Percentiles rank a stretch among this genome's conserved stretches.
These are phyloP conservation scores for Archips crataeganus DNA, from an alignment of 2,888 invertebrate species.

Conservation along the genomic window DNA sequence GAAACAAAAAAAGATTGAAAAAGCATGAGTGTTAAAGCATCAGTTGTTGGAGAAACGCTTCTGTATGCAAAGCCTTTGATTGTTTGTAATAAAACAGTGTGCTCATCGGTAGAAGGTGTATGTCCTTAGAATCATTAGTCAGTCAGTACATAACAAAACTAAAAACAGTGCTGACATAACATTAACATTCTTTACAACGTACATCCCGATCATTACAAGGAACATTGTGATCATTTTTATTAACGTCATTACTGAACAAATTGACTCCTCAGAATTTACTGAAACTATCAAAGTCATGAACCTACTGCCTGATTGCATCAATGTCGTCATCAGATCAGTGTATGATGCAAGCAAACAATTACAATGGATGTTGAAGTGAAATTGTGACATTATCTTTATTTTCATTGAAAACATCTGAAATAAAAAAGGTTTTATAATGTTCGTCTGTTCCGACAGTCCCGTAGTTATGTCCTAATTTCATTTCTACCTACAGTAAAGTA, in stretches of 20 bases:
- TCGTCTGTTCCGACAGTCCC: neutral
- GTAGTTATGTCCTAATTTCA: conserved; percentile 30
- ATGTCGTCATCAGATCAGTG: conserved; percentile 39
- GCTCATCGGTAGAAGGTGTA: conserved; percentile 50
- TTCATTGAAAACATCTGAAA: neutral
- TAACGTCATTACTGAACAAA: conserved; percentile 32
- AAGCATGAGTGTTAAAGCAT: conserved; percentile 58
- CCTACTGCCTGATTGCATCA: conserved; percentile 41
- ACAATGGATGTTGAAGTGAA: conserved; percentile 20
- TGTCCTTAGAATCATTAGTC: conserved; percentile 42
- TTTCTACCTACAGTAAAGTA: conserved; percentile 31
- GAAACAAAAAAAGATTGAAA: conserved; percentile 44
- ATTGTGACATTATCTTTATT: conserved; percentile 26
- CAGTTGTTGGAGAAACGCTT: conserved; percentile 36
- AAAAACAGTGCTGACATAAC: conserved; percentile 38
- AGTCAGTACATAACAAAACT: conserved; percentile 41
- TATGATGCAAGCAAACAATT: conserved; percentile 36
- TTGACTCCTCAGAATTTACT: conserved; percentile 33
- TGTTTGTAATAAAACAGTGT: conserved; percentile 55
- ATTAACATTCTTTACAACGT: conserved; percentile 32
- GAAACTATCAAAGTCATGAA: conserved; percentile 36
- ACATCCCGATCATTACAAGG: conserved; percentile 34
- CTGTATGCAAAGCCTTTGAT: conserved; percentile 55
- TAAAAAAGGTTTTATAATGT: neutral
- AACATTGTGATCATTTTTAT: conserved; percentile 23